Conservation (phyloP, 1,140 invertebrate species). For the Acromyrmex heyeri region DNA sequence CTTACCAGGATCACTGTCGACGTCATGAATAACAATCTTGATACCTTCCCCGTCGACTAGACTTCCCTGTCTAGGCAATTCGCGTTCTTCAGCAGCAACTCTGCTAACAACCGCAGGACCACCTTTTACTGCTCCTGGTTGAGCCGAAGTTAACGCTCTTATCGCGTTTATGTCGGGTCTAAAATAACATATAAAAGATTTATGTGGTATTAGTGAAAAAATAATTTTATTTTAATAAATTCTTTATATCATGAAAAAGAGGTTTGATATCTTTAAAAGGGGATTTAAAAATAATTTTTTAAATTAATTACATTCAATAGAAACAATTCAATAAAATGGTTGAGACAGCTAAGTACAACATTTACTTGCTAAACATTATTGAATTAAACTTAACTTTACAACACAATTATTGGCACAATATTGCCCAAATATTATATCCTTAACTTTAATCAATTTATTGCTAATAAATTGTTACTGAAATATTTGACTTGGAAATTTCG, state of each 20-base stretch:
- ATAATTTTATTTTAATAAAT: neutral
- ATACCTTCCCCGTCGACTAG: constrained; percentile 96
- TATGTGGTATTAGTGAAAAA: neutral
- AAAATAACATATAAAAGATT: constrained; percentile 69
- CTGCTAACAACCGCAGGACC: constrained; percentile 87
- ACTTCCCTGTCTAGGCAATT: constrained; percentile 90
- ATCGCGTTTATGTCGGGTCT: constrained; percentile 92
- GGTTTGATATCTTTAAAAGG: neutral
- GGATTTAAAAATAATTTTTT: neutral
- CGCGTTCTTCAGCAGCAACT: constrained; percentile 88
- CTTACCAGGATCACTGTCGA: constrained; percentile 90
- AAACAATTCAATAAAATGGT: neutral
- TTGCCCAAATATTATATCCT: too few species aligned
- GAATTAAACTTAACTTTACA: neutral
- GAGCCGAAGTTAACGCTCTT: constrained; percentile 85
- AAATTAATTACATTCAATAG: neutral
- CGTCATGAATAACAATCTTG: constrained; percentile 96
- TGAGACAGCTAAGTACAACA: neutral
- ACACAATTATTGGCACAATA: too few species aligned
- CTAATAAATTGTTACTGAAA: too few species aligned
- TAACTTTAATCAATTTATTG: too few species aligned
- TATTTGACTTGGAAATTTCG: neutral
- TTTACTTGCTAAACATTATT: neutral
- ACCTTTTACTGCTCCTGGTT: constrained; percentile 86
- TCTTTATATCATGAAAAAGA: neutral